Base-by-base conservation (phyloP, 2,888 invertebrate genomes). In the Raillietiella orientalis region DNA sequence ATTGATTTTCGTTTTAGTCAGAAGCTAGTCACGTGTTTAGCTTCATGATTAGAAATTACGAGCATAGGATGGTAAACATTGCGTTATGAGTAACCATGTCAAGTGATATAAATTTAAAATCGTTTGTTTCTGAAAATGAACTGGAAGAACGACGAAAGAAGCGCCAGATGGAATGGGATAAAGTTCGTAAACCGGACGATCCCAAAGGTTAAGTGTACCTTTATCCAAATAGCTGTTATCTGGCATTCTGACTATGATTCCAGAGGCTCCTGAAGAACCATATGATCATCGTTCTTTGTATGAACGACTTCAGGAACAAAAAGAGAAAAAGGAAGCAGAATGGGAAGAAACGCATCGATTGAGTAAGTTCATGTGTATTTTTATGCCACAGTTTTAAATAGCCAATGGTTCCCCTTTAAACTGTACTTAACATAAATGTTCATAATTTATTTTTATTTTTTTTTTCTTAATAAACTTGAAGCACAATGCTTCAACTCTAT, bases 91-190 rank as follows among this genome's bases (percentile, higher is more conserved):
- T n/a, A n/a, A n/a, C n/a, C n/a, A n/a, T n/a, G n/a, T n/a, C n/a
- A n/a, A n/a, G n/a, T n/a, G n/a, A n/a, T n/a, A n/a, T n/a, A n/a
- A n/a, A n/a, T n/a, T n/a, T 17, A 6, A 17, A 17, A 17, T 17
- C 19, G 22, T 93, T 93, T 52, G 67, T 87, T 34, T 60, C 75
- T 2, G 82, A 84, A 49, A 53, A 62, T 16, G 79, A 87, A 48
- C 53, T 74, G 31, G 62, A 67, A 21, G 82, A 82, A 40, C 62
- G 64, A 19, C 58, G 70, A 26, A 57, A 62, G 39, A 53, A 58
- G 33, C 56, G 84, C 3, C 90, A 90, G 45, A 77, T 79, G 44
- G 84, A 90, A 60, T 90, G 90, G 90, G 84, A 90, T 38, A 70
- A 66, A 52, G 84, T 84, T 2, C 56, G 93, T 34, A 66, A 67